Percentiles rank a stretch among this genome's conserved stretches.
Conservation (phyloP, 2,797 vertebrate genomes). For the Carcharodon carcharias region DNA sequence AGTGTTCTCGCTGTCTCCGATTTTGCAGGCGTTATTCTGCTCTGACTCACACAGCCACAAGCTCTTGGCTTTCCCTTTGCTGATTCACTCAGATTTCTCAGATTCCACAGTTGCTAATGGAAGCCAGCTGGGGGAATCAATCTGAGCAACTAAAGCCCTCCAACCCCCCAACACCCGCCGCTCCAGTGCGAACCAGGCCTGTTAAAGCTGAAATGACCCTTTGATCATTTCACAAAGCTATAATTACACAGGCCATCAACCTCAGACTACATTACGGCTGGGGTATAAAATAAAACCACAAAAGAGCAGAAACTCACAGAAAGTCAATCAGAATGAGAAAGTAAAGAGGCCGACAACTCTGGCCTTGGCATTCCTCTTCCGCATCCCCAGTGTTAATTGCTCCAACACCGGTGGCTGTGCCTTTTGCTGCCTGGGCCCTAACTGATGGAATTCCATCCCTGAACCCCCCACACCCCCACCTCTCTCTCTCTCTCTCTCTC, state of each 20-base stretch:
- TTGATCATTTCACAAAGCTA: not conserved
- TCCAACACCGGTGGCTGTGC: not conserved
- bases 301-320: not conserved
- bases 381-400: not conserved
- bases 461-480: not conserved
- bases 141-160: not conserved
- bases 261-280: not conserved
- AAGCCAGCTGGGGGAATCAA: not conserved
- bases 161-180: rapidly evolving
- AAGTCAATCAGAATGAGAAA: not conserved
- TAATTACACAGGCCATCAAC: not conserved
- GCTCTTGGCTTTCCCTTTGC: not conserved
- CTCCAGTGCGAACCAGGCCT: not conserved
- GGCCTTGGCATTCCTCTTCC: not conserved
- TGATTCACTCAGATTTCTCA: not conserved
- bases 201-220: not conserved
- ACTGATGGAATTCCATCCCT: not conserved
- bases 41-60: not conserved
- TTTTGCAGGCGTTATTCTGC: not conserved
- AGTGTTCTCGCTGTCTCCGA: not conserved
- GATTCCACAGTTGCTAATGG: not conserved
- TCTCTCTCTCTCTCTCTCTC: not conserved
- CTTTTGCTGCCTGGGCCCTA: not conserved
- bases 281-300: not conserved
- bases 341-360: too few species aligned